Base-by-base conservation (phyloP, 2,113 vertebrate genomes). In the Cepphus grylle region DNA sequence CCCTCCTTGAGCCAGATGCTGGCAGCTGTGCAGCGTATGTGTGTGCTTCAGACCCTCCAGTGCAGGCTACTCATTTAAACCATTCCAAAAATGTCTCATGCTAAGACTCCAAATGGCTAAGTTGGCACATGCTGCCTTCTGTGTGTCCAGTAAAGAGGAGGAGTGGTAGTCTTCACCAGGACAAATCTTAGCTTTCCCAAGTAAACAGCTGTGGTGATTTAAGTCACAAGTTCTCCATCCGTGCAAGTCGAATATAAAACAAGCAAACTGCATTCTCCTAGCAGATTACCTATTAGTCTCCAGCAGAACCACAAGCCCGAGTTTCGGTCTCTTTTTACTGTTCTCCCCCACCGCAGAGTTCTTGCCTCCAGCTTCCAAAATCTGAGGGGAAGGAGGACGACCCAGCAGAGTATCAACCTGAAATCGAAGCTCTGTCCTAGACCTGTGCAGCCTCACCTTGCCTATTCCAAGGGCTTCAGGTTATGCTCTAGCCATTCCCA, bases 211-310 rank as follows among this genome's bases (percentile, higher is more conserved):
- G 45, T 45, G 45, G 45, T 45, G 18, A 45, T 45, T 45, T 49
- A 49, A 38, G 13, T 0, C 2, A 9, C 2, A 26, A 79, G 6
- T 3, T 66, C 49, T 56, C n/a, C 53, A 49, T 3, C 13, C 1
- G 0, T 4, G 8, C 6, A n/a, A 66, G 42, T 3, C 0, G 1
- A 56, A 19, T 0, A 17, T 0, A 42, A n/a, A 59, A 1, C 5
- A 15, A 74, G 56, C 25, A 27, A 45, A 40, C 8, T 4, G 17
- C 49, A 53, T 25, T 3, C 12, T 56, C 43, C 9, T 13, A 79
- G 59, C 16, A 52, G 19, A 55, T 14, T 23, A 67, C 36, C 19
- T 36, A 8, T 19, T 7, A 20, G 10, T 30, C 61, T 58, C 18
- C 27, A 56, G 11, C 5, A 1, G 62, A 89, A 40, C 4, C 34